Conservation (phyloP, 2,113 vertebrate genomes). For the Corythoichthys haematopterus region DNA sequence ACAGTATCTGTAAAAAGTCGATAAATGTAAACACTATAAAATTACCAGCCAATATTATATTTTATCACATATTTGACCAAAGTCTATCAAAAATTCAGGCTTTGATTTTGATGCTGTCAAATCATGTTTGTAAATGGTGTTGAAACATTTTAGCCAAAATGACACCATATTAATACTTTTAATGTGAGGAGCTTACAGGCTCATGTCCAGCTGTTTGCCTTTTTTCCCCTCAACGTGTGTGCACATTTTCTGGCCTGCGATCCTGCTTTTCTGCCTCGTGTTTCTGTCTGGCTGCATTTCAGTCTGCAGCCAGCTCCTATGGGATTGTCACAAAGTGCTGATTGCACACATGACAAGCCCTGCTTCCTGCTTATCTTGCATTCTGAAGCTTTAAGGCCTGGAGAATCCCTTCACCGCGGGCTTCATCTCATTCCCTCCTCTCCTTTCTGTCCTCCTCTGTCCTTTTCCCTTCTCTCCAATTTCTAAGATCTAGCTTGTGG, state of each 20-base stretch:
- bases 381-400: conserved; percentile 66
- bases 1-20: no score
- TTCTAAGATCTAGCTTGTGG: conserved; percentile 44
- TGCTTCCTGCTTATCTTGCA: conserved; percentile 74
- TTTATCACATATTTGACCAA: background rate
- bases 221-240: conserved; percentile 24
- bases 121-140: no score
- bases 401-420: conserved; percentile 56
- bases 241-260: conserved; percentile 24
- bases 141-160: conserved; percentile 3
- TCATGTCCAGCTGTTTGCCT: conserved; percentile 5
- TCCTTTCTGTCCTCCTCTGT: conserved; percentile 39
- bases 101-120: background rate
- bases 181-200: conserved; percentile 16
- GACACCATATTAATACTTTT: background rate
- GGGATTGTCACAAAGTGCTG: conserved; percentile 73
- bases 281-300: conserved; percentile 55
- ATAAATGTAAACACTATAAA: background rate
- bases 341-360: conserved; percentile 71
- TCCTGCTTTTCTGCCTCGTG: conserved; percentile 39
- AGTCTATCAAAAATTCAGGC: no score
- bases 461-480: conserved; percentile 38
- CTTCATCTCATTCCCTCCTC: conserved; percentile 52
- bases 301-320: conserved; percentile 52
- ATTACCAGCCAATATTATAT: background rate